Evolutionary conservation across 2,797 vertebrate genomes (phyloP), one percentile per base, ranked within the genome.

Genomic region (Sebastes oblongus): DNA sequence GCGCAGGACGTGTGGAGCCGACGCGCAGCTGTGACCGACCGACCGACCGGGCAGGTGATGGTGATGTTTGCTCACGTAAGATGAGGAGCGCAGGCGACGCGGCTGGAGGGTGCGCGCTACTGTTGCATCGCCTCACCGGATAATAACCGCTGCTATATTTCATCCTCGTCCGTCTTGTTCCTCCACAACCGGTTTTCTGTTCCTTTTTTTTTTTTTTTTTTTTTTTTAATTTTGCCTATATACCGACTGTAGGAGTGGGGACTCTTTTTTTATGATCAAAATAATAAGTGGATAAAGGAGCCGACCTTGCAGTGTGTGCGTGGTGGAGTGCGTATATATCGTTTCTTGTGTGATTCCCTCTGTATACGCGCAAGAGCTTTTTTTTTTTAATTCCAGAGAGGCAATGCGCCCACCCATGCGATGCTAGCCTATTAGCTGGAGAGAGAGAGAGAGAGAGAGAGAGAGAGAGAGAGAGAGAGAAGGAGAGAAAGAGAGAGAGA

Each of bases 121-220:
- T 94, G 93, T 95, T 95, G 95, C 95, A 94, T 94, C 94, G 94
- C 92, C 93, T 94, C 89, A 84, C 91, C 86, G 94, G 93, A 94
- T 94, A 92, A 91, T 94, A 93, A 91, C 91, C 83, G 86, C 90
- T 59, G 89, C 91, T 83, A 66, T 83, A 66, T 90, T 86, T 89
- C 81, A 77, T 78, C 80, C 89, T 75, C 69, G 79, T 85, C 84
- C 14, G 39, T 42, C 39, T 42, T 83, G 78, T 73, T 65, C 80
- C 84, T 88, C 69, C 70, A 20, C 36, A 13, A 39, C 83, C 56
- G 67, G 69, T 20, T 80, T 75, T 74, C 25, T 50, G 18, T 58
- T 29, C 24, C 11, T 36, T 34, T 16, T 46, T 39, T 13, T 36
- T 34, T 10, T 36, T 36, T 34, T 24, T 72, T 29, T 36, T 29